Evolutionary conservation across 2,888 invertebrate genomes (phyloP).

Genomic region (Prosopocoilus inquinatus): DNA sequence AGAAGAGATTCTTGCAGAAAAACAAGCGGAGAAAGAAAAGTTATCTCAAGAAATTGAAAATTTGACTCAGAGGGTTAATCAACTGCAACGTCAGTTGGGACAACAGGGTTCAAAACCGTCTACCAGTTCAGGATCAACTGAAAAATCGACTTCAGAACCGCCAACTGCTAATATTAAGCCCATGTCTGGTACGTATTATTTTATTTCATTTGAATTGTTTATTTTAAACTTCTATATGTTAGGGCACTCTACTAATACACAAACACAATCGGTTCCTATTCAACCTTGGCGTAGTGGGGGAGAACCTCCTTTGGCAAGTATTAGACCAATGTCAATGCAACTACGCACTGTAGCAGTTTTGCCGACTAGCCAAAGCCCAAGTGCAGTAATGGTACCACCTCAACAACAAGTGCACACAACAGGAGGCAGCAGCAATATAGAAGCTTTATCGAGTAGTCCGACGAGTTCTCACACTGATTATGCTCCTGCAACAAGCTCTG

Average conservation of each 20-base stretch:
- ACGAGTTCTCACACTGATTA: conserved; percentile 78
- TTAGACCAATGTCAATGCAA: conserved; percentile 83
- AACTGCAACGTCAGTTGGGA: conserved; percentile 34
- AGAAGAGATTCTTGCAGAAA: conserved; percentile 53
- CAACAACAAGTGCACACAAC: conserved; percentile 61
- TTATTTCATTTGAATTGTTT: too few species aligned
- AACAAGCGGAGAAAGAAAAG: conserved; percentile 59
- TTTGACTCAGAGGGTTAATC: conserved; percentile 60
- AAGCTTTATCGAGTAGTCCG: conserved; percentile 65
- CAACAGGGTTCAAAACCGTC: conserved; percentile 60
- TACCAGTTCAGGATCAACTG: conserved; percentile 63
- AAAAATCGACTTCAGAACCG: conserved; percentile 58
- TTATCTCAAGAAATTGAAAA: conserved; percentile 62
- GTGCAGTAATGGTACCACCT: conserved; percentile 53
- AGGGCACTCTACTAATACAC: conserved; percentile 46
- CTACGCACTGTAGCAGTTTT: conserved; percentile 66
- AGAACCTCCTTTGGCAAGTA: conserved; percentile 87
- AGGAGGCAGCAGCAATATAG: conserved; percentile 50
- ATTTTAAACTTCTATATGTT: too few species aligned
- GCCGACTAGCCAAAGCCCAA: conserved; percentile 66
- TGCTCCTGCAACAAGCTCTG: conserved; percentile 80
- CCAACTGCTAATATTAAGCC: conserved; percentile 93
- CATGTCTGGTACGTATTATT: conserved; percentile 63
- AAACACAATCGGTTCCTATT: conserved; percentile 57
- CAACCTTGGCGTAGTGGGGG: conserved; percentile 68